Conservation (phyloP, 2,888 invertebrate species). For the Cephus spinipes region DNA sequence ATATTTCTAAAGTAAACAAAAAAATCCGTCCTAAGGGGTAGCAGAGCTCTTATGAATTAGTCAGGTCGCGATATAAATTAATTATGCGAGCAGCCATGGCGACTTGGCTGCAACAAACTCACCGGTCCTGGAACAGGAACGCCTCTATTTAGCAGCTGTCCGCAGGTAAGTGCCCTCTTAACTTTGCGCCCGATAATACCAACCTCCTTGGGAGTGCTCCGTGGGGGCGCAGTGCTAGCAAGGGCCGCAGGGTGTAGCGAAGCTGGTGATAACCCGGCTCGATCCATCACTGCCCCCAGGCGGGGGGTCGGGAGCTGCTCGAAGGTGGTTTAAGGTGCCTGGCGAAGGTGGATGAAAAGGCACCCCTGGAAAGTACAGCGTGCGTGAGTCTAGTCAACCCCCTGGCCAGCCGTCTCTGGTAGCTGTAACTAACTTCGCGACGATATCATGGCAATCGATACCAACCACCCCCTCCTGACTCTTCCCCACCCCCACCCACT, state of each 20-base stretch:
- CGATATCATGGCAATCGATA: conserved; percentile 47
- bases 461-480: conserved; percentile 26
- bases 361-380: conserved; percentile 35
- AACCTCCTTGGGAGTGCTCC: conserved; percentile 23
- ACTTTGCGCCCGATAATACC: conserved; percentile 53
- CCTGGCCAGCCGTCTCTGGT: conserved; percentile 8
- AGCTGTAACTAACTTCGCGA: conserved; percentile 31
- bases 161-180: conserved; percentile 45
- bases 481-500: conserved; percentile 8
- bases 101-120: background rate
- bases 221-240: background rate
- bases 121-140: conserved; percentile 1
- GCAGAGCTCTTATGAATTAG: background rate
- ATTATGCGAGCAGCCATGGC: background rate
- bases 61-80: background rate
- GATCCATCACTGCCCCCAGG: conserved; percentile 63
- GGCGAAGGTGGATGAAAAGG: conserved; percentile 23
- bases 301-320: conserved; percentile 34
- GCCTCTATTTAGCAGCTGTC: conserved; percentile 54
- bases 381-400: conserved; percentile 35
- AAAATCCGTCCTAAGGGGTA: background rate
- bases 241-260: conserved; percentile 46
- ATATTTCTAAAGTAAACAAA: background rate
- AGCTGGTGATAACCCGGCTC: conserved; percentile 63
- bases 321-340: conserved; percentile 36